These are phyloP conservation scores for Ooceraea biroi DNA, from an alignment of 1,140 invertebrate genomes.

Conservation along the genomic window DNA sequence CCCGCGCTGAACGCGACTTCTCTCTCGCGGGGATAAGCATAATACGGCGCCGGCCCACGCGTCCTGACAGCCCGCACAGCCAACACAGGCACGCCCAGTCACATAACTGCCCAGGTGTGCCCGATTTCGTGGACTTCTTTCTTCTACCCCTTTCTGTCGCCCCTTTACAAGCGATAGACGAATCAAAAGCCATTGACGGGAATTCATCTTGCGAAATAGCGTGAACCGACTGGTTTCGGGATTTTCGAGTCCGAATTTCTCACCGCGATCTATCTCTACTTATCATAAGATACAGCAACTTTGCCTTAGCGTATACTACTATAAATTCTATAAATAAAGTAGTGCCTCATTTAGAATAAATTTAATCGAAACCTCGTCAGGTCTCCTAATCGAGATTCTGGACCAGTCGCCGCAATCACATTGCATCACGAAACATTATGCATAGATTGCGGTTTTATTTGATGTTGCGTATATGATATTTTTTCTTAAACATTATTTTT, in stretches of 20 bases:
- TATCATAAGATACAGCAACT: no score
- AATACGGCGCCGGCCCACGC: constrained; percentile 78
- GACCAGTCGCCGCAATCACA: no score
- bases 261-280: background rate
- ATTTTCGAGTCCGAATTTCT: background rate
- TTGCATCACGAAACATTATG: no score
- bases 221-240: background rate
- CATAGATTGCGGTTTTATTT: no score
- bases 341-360: no score
- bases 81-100: constrained; percentile 77
- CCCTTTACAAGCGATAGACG: background rate
- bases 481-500: background rate
- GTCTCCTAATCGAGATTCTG: no score
- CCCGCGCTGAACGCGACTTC: constrained; percentile 38
- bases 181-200: constrained; percentile 18
- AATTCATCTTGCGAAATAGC: background rate
- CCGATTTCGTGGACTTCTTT: constrained; percentile 70
- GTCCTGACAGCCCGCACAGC: constrained; percentile 66
- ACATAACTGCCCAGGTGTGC: constrained; percentile 77
- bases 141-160: background rate
- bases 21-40: constrained; percentile 74
- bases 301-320: no score
- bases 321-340: no score
- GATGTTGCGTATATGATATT: no score
- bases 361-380: no score